Evolutionary conservation across 2,888 invertebrate genomes (phyloP), one percentile per base, ranked within the genome.

Genomic region (Ptychoptera contaminata): DNA sequence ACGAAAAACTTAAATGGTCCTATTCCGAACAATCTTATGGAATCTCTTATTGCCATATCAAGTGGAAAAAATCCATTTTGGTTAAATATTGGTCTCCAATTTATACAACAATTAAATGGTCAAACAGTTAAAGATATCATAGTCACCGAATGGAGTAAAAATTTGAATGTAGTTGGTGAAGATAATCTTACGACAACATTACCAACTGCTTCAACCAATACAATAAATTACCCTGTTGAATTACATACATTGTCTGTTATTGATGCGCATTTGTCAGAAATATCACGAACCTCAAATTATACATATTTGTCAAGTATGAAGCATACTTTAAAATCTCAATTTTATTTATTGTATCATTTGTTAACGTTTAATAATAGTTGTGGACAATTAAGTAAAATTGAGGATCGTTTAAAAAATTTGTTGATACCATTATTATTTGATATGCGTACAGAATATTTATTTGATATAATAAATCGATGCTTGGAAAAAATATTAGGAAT

Each of bases 361-460:
- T 39, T 66, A 10, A 59, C 59, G 0, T 23, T 23, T 23, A 23
- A 23, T 23, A 23, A 23, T 23, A 49, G 55, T 30, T 58, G 56
- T 47, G 52, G 53, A 37, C 46, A 47, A 6, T 53, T 54, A n/a
- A 14, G 48, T 8, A 51, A 55, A 29, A 52, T 63, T 6, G 56
- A 58, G 46, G 50, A 55, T 15, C 56, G 58, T 32, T 42, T 65
- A 10, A 61, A 63, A 45, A 55, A 55, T 1, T 45, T 62, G 12
- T 49, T 66, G 0, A 58, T 64, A 37, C 82, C 90, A 0, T 74
- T 91, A 48, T 74, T 85, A 40, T 70, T 83, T 57, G 85, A 86
- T 61, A 72, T 76, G 29, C 73, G 83, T 36, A 81, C 80, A n/a
- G 83, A 83, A 55, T 81, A 77, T 57, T 63, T 84, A 8, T 72